Base-by-base conservation (phyloP, 2,113 vertebrate species). In the Pardalotus punctatus region DNA sequence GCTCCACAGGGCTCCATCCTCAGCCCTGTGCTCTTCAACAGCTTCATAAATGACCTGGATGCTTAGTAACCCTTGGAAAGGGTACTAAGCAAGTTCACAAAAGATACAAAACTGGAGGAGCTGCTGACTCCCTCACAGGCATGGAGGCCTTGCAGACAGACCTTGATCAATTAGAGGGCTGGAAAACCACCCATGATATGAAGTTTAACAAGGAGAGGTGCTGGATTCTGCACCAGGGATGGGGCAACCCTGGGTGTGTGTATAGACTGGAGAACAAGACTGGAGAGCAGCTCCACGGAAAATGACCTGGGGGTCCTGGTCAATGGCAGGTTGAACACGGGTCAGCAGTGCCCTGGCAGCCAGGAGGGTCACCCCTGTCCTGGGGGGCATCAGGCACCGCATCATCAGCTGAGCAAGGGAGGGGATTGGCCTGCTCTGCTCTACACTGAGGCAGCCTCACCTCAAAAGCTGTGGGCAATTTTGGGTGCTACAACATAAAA, bases 241-340 rank as follows among this genome's bases (percentile, higher is more conserved):
- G 31, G 21, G 43, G 16, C 20, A 42, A 17, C 5, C 12, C 15
- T 65, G 51, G 13, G 12, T 42, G 35, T 24, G 8, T 29, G 14
- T 7, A n/a, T 0, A 65, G 50, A 66, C 12, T 42, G 24, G 12
- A 35, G 16, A 65, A 17, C 4, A 13, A 48, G 42, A 74, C 20
- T 57, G 35, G 12, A 65, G 60, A 35, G 14, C 20, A 65, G 20
- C 60, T 48, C 24, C n/a, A 29, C 20, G 60, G 70, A 65, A 35
- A 16, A 6, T 3, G 11, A 28, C 10, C 18, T 73, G 27, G 12
- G 15, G 14, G 9, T 38, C 22, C 23, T 69, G 22, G 10, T 27
- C 1, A 0, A 1, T 28, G 69, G 1, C 23, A 73, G 56, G 40
- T 1, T 65, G 19, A 56, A n/a, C 5, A 2, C 11, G 31, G 40